These are phyloP conservation scores for Chaetodon auriga DNA, from an alignment of 2,113 vertebrate species.

Conservation along the genomic window DNA sequence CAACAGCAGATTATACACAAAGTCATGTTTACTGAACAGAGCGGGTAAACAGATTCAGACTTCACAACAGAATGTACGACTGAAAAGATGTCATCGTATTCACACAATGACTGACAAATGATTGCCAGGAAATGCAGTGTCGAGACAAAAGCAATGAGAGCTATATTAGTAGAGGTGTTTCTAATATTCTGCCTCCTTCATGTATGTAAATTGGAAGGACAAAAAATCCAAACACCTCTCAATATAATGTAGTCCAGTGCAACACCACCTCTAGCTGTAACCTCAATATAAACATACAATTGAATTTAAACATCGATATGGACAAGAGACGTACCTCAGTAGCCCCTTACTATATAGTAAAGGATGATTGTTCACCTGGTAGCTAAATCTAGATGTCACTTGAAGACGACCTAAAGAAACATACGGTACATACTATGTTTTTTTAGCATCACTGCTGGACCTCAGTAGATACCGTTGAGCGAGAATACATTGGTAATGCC, in stretches of 20 bases:
- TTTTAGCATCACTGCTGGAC: background rate
- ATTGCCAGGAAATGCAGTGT: background rate
- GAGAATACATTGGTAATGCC: conserved; percentile 1
- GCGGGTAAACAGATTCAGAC: background rate
- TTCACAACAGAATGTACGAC: background rate
- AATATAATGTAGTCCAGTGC: no score
- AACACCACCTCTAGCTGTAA: no score
- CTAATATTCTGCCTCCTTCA: no score
- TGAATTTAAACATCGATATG: background rate
- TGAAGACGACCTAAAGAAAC: background rate
- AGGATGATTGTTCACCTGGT: conserved; percentile 1
- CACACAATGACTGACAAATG: background rate
- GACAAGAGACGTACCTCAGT: background rate
- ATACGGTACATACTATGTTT: no score
- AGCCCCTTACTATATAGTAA: background rate
- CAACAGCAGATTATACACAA: background rate
- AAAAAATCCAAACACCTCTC: no score
- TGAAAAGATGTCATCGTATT: background rate
- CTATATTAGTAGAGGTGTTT: background rate
- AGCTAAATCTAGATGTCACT: background rate
- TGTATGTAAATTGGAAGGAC: no score
- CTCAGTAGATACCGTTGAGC: background rate
- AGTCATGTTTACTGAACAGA: background rate
- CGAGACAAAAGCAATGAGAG: background rate
- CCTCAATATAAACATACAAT: no score